phyloP scores from a whole-genome alignment of 1,140 invertebrate genomes.

The Laupala kohalensis region DNA sequence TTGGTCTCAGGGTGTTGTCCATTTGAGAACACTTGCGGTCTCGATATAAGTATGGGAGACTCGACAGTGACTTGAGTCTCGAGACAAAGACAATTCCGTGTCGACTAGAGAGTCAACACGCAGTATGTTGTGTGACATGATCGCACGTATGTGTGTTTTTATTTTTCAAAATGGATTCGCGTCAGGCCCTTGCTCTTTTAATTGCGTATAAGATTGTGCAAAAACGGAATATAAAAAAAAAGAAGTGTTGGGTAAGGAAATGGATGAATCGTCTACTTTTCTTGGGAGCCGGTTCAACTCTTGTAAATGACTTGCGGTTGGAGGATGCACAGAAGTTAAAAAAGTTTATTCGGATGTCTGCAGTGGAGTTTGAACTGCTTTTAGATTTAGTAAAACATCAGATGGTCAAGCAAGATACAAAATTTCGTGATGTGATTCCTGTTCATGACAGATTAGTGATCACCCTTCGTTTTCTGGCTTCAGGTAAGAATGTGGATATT shows the following conservation, averaged over 20 bases:
- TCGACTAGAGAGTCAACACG: constrained; percentile 1
- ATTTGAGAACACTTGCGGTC: background rate
- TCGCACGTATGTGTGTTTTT: background rate
- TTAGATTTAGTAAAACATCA: background rate
- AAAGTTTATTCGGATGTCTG: constrained; percentile 2
- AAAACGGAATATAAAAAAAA: background rate
- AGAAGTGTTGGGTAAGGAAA: constrained; percentile 5
- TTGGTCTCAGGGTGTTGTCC: constrained; percentile 2
- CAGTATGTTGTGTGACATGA: background rate
- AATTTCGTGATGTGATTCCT: background rate
- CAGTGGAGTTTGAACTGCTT: background rate
- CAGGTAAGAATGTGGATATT: too few species aligned
- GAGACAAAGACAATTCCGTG: constrained; percentile 2
- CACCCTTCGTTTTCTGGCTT: too few species aligned
- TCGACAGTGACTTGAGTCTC: background rate
- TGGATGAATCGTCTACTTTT: background rate
- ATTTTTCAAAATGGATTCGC: background rate
- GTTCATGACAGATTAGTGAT: too few species aligned
- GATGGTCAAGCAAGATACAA: background rate
- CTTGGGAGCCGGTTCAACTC: background rate
- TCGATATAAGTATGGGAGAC: too few species aligned
- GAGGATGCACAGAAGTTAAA: background rate
- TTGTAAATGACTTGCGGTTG: background rate
- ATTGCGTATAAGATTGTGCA: constrained; percentile 2
- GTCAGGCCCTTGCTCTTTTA: background rate